Evolutionary conservation across 2,888 invertebrate genomes (phyloP).

Genomic region (Meganola albula): DNA sequence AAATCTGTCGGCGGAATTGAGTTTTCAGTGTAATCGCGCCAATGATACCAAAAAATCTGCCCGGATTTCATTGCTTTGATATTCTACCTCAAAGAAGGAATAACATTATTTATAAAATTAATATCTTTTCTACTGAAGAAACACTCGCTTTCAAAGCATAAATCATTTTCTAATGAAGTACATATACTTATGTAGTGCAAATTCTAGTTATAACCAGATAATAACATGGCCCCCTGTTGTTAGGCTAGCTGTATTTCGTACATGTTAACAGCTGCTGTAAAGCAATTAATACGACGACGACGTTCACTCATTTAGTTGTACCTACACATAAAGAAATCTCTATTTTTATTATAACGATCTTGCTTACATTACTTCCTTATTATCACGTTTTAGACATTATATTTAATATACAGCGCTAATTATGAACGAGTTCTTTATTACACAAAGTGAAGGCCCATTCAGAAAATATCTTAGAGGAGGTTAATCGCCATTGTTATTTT

Average conservation of each 20-base stretch:
- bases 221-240: constrained; percentile 38
- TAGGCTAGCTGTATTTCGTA: constrained; percentile 49
- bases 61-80: constrained; percentile 64
- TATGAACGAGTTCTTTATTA: constrained; percentile 65
- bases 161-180: too few species aligned
- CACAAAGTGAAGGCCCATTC: constrained; percentile 54
- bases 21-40: constrained; percentile 74
- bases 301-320: constrained; percentile 62
- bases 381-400: constrained; percentile 67
- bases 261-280: constrained; percentile 52
- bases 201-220: constrained; percentile 28
- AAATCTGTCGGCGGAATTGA: constrained; percentile 61
- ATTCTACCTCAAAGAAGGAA: constrained; percentile 61
- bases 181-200: constrained; percentile 6
- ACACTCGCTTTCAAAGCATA: constrained; percentile 6
- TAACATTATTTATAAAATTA: constrained; percentile 59
- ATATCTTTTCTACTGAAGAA: constrained; percentile 30
- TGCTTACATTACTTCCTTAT: constrained; percentile 72
- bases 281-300: constrained; percentile 58
- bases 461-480: constrained; percentile 56
- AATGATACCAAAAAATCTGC: constrained; percentile 64
- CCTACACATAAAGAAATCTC: constrained; percentile 70
- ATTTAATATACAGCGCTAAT: constrained; percentile 71
- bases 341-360: constrained; percentile 65
- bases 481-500: constrained; percentile 62